A percentile compares a stretch with the other conserved stretches of the same genome.
phyloP scores from a whole-genome alignment of 2,113 vertebrate genomes.

The Oryzias woworae region DNA sequence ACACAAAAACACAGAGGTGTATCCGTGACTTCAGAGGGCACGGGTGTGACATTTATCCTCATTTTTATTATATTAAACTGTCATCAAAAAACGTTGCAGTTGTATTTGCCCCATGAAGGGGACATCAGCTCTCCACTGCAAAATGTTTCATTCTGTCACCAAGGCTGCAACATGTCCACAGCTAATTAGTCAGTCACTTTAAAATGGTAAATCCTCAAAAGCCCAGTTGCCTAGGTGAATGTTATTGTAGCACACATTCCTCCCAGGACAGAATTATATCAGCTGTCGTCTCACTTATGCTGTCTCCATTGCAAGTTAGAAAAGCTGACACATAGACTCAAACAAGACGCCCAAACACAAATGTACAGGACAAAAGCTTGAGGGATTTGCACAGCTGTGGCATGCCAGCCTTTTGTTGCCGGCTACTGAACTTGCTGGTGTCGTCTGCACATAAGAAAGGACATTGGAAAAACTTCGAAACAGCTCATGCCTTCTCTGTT shows the following conservation, averaged over 20 bases:
- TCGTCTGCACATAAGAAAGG: slow-evolving; percentile 28
- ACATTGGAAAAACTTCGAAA: slow-evolving; percentile 3
- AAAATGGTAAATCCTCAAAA: slow-evolving; percentile 64
- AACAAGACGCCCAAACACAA: slow-evolving; percentile 18
- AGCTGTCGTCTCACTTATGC: slow-evolving; percentile 65
- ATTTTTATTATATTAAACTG: too few species aligned
- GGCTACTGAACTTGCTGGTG: slow-evolving; percentile 48
- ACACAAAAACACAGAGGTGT: slow-evolving; percentile 6
- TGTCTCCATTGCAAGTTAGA: slow-evolving; percentile 39
- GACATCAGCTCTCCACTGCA: background rate
- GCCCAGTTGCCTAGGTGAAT: slow-evolving; percentile 50
- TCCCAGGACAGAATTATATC: slow-evolving; percentile 68
- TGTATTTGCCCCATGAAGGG: too few species aligned
- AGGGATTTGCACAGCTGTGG: slow-evolving; percentile 51
- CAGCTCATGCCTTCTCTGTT: background rate
- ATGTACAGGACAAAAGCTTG: slow-evolving; percentile 32
- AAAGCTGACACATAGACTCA: slow-evolving; percentile 45
- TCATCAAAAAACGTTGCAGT: too few species aligned
- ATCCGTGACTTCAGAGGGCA: background rate
- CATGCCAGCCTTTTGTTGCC: slow-evolving; percentile 38
- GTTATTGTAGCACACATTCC: slow-evolving; percentile 72
- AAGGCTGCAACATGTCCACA: slow-evolving; percentile 32
- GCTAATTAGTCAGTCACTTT: slow-evolving; percentile 42
- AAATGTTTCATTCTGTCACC: slow-evolving; percentile 27
- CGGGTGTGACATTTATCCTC: too few species aligned